Evolutionary conservation across 1,140 invertebrate genomes (phyloP).

Genomic region (Drosophila willistoni): DNA sequence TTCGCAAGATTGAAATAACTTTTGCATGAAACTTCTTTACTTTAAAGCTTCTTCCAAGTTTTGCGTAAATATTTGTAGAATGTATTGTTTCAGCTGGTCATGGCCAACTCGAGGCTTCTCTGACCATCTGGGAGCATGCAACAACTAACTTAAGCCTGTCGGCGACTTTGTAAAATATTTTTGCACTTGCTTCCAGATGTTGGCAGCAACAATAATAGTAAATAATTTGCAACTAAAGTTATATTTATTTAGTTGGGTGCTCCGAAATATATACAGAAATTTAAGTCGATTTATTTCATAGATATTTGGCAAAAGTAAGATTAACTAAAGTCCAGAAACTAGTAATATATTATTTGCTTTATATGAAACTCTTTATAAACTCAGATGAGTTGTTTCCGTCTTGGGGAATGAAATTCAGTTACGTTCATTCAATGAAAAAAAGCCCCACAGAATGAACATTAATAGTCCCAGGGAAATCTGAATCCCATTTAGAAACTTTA

Average conservation of each 20-base stretch:
- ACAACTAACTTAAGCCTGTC: constrained; percentile 41
- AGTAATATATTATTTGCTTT: not conserved
- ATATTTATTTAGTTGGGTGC: not conserved
- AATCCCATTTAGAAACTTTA: not conserved
- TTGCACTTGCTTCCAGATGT: constrained; percentile 17
- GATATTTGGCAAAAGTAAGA: not conserved
- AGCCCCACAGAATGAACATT: not conserved
- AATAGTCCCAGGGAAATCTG: not conserved
- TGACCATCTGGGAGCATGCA: constrained; percentile 25
- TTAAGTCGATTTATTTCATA: not conserved
- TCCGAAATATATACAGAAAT: constrained; percentile 13
- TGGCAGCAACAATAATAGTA: not conserved
- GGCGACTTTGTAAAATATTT: constrained; percentile 50
- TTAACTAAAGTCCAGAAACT: not conserved
- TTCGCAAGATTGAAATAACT: not conserved
- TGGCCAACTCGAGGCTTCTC: not conserved
- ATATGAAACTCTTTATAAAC: constrained; percentile 1
- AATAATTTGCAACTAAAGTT: not conserved
- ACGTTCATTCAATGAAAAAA: not conserved
- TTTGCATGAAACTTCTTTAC: constrained; percentile 14
- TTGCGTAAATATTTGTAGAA: constrained; percentile 2
- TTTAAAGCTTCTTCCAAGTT: constrained; percentile 24
- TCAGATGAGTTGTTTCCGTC: not conserved
- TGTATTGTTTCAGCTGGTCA: constrained; percentile 57
- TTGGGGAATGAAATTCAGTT: not conserved